phyloP scores from a whole-genome alignment of 2,797 vertebrate species.

The Channallabes apus region DNA sequence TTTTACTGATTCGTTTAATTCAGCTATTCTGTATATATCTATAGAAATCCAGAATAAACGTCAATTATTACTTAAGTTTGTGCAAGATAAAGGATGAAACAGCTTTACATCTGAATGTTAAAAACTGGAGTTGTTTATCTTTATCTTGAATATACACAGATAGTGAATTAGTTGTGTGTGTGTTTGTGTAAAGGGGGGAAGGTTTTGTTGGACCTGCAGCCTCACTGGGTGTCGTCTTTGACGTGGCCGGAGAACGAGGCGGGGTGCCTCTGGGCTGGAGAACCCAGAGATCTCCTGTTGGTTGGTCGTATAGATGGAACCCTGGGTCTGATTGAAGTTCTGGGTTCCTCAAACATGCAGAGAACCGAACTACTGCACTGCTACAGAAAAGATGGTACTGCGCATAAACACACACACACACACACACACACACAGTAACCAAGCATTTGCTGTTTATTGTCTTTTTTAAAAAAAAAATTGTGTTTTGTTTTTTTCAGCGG shows the following conservation, averaged over 20 bases:
- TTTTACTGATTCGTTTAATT: neutral
- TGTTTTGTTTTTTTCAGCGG: slow-evolving; percentile 61
- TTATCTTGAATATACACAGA: neutral
- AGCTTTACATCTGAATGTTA: neutral
- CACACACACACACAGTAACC: neutral
- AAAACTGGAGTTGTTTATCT: neutral
- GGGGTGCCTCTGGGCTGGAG: slow-evolving; percentile 80
- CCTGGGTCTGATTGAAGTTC: slow-evolving; percentile 89
- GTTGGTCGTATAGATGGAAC: slow-evolving; percentile 95
- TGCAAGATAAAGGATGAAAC: neutral
- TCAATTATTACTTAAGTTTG: neutral
- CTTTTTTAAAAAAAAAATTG: too few species aligned
- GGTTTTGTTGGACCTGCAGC: slow-evolving; percentile 88
- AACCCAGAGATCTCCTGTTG: slow-evolving; percentile 84
- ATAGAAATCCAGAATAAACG: neutral
- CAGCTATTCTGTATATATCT: neutral
- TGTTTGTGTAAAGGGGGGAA: slow-evolving; percentile 81
- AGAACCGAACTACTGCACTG: slow-evolving; percentile 91
- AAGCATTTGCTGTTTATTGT: neutral
- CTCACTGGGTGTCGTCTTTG: slow-evolving; percentile 94
- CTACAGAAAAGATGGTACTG: slow-evolving; percentile 89
- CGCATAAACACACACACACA: neutral
- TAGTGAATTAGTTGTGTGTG: slow-evolving; percentile 2
- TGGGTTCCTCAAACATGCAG: slow-evolving; percentile 83
- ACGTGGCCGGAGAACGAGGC: slow-evolving; percentile 88